Evolutionary conservation across 2,888 invertebrate genomes (phyloP), one percentile per base, ranked within the genome.

Genomic region (Diaprepes abbreviatus): DNA sequence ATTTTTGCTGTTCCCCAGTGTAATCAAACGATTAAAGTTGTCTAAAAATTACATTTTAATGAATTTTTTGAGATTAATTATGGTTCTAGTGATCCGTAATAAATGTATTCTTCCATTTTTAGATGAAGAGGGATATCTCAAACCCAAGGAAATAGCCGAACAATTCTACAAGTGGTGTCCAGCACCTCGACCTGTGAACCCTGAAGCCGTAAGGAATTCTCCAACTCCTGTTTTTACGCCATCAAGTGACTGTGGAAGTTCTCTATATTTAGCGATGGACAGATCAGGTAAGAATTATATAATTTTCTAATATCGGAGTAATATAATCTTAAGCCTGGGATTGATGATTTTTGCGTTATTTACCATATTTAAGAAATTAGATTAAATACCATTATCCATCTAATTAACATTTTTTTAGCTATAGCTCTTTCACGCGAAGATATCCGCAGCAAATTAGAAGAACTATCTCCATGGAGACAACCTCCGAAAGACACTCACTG

Each of bases 131-230:
- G 78, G 79, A 5, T 83, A 83, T 72, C 73, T 83, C 58, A 77
- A 78, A 12, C 83, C 83, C 54, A 80, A 77, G 71, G 76, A 75
- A 31, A 74, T 80, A 14, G 63, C 59, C n/a, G 79, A 80, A 31
- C 79, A 81, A 57, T 77, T 81, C 21, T 84, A 84, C 72, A 83
- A 83, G 74, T 63, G 78, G 40, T 84, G 84, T 66, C 84, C 84
- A 16, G 78, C 83, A 3, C 84, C 84, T 10, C 76, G 82, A 74
- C 84, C 84, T 6, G 78, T 83, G 6, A 55, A 72, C 16, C 40
- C 54, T 2, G 73, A 73, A 16, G 60, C 64, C 17, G 21, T 31
- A 14, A 38, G 60, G 16, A 65, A 59, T 50, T 58, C 55, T 52
- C 63, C 65, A 16, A 65, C 73, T n/a, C 58, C 66, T 14, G 70